Percentiles rank a stretch among this genome's conserved stretches.
phyloP scores from a whole-genome alignment of 2,888 invertebrate genomes.

The Chesias legatella region DNA sequence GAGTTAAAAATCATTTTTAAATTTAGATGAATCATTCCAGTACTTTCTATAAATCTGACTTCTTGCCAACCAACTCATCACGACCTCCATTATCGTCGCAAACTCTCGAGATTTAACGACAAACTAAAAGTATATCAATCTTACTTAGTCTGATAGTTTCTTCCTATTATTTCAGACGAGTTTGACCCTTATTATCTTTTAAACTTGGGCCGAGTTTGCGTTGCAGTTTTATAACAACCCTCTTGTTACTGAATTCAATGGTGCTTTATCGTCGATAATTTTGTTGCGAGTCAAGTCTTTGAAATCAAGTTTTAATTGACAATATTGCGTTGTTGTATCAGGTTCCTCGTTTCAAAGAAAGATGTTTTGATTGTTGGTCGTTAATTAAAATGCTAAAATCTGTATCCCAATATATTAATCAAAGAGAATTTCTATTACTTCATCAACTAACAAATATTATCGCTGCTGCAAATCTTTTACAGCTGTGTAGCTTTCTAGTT shows the following conservation, averaged over 20 bases:
- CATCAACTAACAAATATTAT: too few species aligned
- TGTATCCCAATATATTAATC: too few species aligned
- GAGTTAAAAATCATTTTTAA: too few species aligned
- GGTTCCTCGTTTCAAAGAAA: slow-evolving; percentile 4
- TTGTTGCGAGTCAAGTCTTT: slow-evolving; percentile 17
- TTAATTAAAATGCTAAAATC: slow-evolving; percentile 1
- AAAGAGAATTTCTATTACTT: too few species aligned
- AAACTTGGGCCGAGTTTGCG: slow-evolving; percentile 21
- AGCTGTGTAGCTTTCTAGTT: too few species aligned
- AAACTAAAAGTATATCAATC: slow-evolving; percentile 30
- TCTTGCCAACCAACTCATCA: slow-evolving; percentile 13
- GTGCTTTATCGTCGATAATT: slow-evolving; percentile 16
- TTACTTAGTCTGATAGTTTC: slow-evolving; percentile 30
- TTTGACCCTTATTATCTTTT: slow-evolving; percentile 25
- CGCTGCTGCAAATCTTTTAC: too few species aligned
- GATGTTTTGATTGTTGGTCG: neutral
- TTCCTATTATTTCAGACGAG: slow-evolving; percentile 21
- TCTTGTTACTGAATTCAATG: slow-evolving; percentile 18
- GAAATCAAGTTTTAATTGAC: slow-evolving; percentile 26
- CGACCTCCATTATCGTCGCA: slow-evolving; percentile 16
- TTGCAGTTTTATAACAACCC: slow-evolving; percentile 27
- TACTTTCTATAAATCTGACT: slow-evolving; percentile 1
- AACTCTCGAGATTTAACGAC: slow-evolving; percentile 21
- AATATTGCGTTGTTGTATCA: slow-evolving; percentile 16
- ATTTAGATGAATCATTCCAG: too few species aligned